Conservation (phyloP, 2,113 vertebrate species). For the Pelmatolapia mariae region DNA sequence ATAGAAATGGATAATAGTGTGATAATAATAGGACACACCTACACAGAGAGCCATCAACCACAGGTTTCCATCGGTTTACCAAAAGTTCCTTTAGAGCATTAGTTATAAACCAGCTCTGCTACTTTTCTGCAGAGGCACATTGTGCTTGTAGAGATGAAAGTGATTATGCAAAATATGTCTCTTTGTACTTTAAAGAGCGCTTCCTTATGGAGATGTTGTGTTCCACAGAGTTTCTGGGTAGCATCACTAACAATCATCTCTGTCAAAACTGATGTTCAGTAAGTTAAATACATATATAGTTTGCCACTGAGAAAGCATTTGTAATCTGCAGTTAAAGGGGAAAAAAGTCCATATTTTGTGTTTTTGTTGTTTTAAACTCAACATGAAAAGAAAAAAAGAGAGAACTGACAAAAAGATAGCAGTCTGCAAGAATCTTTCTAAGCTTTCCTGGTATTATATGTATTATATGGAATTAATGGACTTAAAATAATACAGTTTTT, state of each 20-base stretch:
- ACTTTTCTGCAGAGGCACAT: neutral
- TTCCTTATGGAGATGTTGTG: neutral
- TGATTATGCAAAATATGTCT: conserved; percentile 16
- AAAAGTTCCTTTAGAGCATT: neutral
- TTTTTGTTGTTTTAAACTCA: neutral
- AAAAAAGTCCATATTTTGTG: neutral
- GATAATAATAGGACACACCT: neutral
- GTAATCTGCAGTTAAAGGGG: neutral
- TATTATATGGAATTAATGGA: neutral
- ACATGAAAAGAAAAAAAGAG: neutral
- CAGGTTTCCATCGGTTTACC: neutral
- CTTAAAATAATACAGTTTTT: neutral
- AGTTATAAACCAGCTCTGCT: neutral
- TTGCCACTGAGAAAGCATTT: neutral
- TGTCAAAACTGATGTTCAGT: neutral
- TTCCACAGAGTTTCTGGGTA: neutral
- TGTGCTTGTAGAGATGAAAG: neutral
- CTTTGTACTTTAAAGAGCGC: conserved; percentile 1
- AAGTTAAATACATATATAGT: neutral
- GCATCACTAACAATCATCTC: neutral
- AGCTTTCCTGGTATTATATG: neutral
- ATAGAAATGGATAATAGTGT: neutral
- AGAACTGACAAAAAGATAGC: neutral
- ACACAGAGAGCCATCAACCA: neutral
- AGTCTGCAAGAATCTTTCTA: neutral